Conservation (phyloP, 2,797 vertebrate genomes). For the Hyperoplus lanceolatus region DNA sequence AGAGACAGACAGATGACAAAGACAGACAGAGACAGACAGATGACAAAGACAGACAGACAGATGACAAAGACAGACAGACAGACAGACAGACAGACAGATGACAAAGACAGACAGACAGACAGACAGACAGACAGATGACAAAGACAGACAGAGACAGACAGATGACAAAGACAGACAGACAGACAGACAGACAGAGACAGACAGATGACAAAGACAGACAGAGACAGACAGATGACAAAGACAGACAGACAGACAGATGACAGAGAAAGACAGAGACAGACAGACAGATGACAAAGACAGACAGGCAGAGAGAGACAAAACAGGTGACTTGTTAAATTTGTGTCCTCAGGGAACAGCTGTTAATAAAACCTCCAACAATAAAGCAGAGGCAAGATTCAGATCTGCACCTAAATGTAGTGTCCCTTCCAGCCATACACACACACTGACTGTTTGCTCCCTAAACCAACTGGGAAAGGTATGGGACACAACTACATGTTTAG, state of each 20-base stretch:
- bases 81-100: conserved; percentile 26
- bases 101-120: background rate
- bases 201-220: too few relatives aligned
- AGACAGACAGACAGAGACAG: conserved; percentile 17
- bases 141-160: conserved; percentile 7
- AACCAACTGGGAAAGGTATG: conserved; percentile 24
- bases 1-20: conserved; percentile 26
- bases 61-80: background rate
- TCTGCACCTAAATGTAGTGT: conserved; percentile 10
- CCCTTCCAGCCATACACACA: conserved; percentile 5
- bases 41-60: conserved; percentile 13
- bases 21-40: background rate
- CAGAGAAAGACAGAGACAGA: background rate
- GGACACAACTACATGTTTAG: conserved; percentile 10
- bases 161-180: background rate
- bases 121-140: background rate
- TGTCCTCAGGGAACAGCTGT: conserved; percentile 3
- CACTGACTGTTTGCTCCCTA: background rate
- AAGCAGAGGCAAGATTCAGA: conserved; percentile 10
- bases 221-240: conserved; percentile 20
- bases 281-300: background rate
- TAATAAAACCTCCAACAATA: conserved; percentile 29
- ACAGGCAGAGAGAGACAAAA: conserved; percentile 35
- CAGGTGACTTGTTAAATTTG: background rate
- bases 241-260: conserved; percentile 22